Base-by-base conservation (phyloP, 2,888 invertebrate species). In the Ypsolopha sequella region DNA sequence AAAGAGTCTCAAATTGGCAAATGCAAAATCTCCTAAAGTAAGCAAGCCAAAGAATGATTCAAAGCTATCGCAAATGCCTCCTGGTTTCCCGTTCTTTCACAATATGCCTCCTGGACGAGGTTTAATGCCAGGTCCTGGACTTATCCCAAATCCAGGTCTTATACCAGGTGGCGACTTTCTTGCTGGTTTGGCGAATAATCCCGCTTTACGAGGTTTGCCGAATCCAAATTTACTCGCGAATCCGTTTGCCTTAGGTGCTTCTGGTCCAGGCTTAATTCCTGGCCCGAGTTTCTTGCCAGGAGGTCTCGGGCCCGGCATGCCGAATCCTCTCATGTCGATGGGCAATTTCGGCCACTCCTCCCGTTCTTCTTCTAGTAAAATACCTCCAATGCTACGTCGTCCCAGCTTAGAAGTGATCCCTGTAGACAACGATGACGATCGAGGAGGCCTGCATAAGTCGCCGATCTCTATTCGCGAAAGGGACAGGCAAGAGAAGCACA, bases 231-330 rank as follows among this genome's bases (percentile, higher is more conserved):
- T 87, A 58, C 65, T 88, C 50, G 79, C 80, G 4, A 89, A 89
- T 67, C 80, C 89, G 41, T 87, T 88, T 78, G 79, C 89, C 60
- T 61, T 87, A 66, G 71, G 80, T 61, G 65, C 80, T 68, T 73
- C 88, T 66, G 89, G 89, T 0, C 90, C 91, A 10, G 91, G 91
- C 36, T 76, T 92, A 46, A 91, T 92, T 64, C 91, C 91, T 6
- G 81, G 87, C 7, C 85, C 88, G 39, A 76, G 77, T 60, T 84
- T 80, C 60, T 62, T 85, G 55, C 65, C 75, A 39, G 75, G 77
- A 36, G 67, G 67, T 39, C 60, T 80, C 34, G 73, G 71, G 24
- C 63, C 76, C 24, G 76, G 77, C 51, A 73, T 89, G 36, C 71
- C 77, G 48, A 89, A 89, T 63, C 88, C 89, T 35, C 74, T 90